Conservation (phyloP, 2,888 invertebrate species). For the Drosophila prolongata region DNA sequence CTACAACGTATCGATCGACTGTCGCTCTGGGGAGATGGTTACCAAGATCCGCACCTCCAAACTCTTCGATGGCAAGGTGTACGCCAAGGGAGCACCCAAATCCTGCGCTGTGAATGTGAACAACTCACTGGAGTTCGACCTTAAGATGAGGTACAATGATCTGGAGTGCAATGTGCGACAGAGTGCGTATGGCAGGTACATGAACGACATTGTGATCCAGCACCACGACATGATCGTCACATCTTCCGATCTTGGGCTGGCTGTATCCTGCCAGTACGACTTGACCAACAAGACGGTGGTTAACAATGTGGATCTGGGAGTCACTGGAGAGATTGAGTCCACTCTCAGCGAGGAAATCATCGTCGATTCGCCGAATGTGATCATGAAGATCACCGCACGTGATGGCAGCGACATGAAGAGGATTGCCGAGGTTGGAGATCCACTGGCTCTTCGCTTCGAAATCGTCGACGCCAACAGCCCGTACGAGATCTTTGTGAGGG, state of each 20-base stretch:
- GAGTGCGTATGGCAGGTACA: constrained; percentile 91
- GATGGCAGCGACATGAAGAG: constrained; percentile 93
- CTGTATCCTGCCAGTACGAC: constrained; percentile 96
- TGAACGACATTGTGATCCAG: constrained; percentile 96
- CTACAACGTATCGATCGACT: constrained; percentile 96
- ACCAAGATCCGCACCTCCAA: constrained; percentile 95
- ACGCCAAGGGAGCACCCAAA: constrained; percentile 96
- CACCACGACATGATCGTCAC: constrained; percentile 98
- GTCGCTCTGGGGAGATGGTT: constrained; percentile 95
- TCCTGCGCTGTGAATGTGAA: constrained; percentile 95
- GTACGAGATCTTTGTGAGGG: constrained; percentile 97
- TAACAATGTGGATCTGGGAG: constrained; percentile 94
- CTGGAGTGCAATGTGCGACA: constrained; percentile 96
- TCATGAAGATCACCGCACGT: constrained; percentile 95
- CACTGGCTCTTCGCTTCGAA: constrained; percentile 94
- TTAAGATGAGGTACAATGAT: constrained; percentile 96
- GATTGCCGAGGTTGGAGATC: constrained; percentile 96
- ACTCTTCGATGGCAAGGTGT: constrained; percentile 96
- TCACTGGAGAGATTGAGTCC: constrained; percentile 93
- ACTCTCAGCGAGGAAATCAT: constrained; percentile 94
- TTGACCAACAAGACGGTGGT: constrained; percentile 96
- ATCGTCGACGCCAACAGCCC: constrained; percentile 96
- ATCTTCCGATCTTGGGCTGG: constrained; percentile 95
- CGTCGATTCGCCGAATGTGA: constrained; percentile 96
- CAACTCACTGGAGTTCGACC: constrained; percentile 94